phyloP scores from a whole-genome alignment of 2,113 vertebrate species.

The Arenaria interpres region DNA sequence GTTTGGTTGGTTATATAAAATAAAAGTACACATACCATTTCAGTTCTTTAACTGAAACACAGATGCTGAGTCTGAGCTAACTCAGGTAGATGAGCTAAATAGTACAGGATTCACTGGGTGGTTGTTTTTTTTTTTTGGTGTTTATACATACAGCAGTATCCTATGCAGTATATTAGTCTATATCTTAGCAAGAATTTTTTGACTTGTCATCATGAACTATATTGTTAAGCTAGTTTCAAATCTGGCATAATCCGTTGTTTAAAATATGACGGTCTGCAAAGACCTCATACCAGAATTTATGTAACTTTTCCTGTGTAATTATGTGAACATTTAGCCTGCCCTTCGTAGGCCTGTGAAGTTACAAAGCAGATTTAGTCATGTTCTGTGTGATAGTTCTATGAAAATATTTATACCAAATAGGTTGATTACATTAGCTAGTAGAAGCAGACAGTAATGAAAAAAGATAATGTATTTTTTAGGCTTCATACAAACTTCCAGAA shows the following conservation, averaged over 20 bases:
- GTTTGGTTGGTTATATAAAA: not conserved
- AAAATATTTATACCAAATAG: not conserved
- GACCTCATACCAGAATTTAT: not conserved
- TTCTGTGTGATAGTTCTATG: not conserved
- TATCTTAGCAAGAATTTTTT: not conserved
- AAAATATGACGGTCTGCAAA: not conserved
- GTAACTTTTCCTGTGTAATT: conserved; percentile 46
- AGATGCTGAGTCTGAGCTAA: not conserved
- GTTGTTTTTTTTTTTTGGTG: not conserved
- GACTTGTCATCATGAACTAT: not conserved
- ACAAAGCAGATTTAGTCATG: not conserved
- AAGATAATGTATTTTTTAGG: not conserved
- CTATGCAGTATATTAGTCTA: not conserved
- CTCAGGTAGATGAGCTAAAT: not conserved
- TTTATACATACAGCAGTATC: not conserved
- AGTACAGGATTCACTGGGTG: not conserved
- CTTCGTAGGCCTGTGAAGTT: not conserved
- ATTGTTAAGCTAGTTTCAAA: not conserved
- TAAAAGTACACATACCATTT: not conserved
- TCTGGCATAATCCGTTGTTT: not conserved
- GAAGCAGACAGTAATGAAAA: not conserved
- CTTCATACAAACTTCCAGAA: not conserved
- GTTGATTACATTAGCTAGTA: not conserved
- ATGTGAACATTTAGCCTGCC: not conserved
- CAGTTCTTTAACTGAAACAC: not conserved